Conservation (phyloP, 2,113 vertebrate species). For the Centropus bengalensis region DNA sequence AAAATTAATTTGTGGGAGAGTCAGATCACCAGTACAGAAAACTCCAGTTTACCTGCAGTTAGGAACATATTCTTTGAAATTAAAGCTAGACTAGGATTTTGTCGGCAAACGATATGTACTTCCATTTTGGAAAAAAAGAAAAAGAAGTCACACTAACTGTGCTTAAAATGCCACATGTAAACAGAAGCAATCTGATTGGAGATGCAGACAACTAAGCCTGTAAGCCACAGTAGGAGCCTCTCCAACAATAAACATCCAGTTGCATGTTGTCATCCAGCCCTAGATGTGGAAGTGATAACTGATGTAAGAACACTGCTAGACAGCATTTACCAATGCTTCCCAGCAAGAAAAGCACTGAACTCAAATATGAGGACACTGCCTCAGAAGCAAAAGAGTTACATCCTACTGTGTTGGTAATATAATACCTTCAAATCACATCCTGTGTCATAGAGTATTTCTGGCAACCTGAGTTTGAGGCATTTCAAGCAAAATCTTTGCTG, state of each 20-base stretch:
- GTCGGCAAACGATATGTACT: neutral
- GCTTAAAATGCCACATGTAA: neutral
- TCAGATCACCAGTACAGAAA: neutral
- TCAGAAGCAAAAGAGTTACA: neutral
- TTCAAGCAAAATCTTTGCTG: neutral
- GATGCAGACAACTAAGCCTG: neutral
- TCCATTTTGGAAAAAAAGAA: neutral
- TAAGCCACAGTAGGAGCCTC: neutral
- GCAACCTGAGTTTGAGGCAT: neutral
- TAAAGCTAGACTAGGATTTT: neutral
- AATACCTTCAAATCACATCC: neutral
- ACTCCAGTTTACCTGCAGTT: neutral
- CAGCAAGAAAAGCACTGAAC: neutral
- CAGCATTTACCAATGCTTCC: neutral
- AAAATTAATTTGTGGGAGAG: neutral
- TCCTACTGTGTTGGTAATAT: neutral
- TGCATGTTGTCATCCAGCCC: neutral
- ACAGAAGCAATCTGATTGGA: neutral
- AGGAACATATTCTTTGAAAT: neutral
- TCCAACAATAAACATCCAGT: neutral
- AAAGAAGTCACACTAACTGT: accelerated
- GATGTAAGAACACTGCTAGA: neutral
- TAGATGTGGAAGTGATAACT: neutral
- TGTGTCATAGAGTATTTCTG: neutral
- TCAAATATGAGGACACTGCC: neutral